Base-by-base conservation (phyloP, 2,888 invertebrate species). In the Taenaris catops region DNA sequence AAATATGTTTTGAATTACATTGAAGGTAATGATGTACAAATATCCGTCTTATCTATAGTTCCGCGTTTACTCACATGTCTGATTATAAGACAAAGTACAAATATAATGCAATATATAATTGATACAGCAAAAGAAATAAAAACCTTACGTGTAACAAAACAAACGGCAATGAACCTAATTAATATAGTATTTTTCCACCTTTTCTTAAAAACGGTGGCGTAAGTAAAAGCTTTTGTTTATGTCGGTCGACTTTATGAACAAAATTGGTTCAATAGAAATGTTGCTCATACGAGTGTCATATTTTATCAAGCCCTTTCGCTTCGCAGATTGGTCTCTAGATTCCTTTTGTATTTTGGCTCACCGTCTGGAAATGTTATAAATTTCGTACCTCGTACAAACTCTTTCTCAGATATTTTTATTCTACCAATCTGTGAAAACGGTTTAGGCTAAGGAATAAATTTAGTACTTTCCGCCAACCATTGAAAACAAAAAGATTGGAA, bases 351-450 rank as follows among this genome's bases (percentile, higher is more conserved):
- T 41, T 21, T 33, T 33, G 20, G 28, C 28, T 25, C 23, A 23
- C 31, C 23, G 16, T 16, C 23, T 31, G 31, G 31, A 34, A 24
- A 33, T 29, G 25, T 37, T 29, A 41, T 41, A 37, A 41, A 41
- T 34, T 41, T 17, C 4, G 7, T 19, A 18, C 26, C 18, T 21
- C 23, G 8, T 24, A 18, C 26, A 33, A 18, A 25, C 32, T 17
- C 33, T 25, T 12, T 27, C 27, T 18, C 17, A 20, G 10, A 33
- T 26, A 38, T 38, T 33, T 25, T 33, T 33, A 38, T 24, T 20
- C 27, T 11, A 25, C 17, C 11, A 26, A 1, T 10, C 25, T 33
- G 25, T 25, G 38, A 26, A 23, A 25, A 14, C 25, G 21, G 8
- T 16, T 8, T 8, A 19, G 10, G 2, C 10, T 27, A 27, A 19